Evolutionary conservation across 2,797 vertebrate genomes (phyloP).

Genomic region (Huso huso): DNA sequence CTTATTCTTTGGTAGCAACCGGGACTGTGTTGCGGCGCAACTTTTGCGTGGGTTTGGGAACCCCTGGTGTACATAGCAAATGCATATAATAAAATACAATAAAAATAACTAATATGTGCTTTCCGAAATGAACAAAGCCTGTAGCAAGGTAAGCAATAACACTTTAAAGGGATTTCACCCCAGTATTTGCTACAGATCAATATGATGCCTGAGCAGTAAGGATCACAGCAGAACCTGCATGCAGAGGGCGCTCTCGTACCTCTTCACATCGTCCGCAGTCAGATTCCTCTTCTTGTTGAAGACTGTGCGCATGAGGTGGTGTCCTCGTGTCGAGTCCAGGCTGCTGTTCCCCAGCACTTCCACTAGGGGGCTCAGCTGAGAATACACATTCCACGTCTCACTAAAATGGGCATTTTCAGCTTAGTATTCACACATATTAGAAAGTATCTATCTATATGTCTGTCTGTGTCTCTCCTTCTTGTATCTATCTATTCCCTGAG

Average conservation of each 20-base stretch:
- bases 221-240: neutral
- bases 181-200: neutral
- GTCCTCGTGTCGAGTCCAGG: slow-evolving; percentile 71
- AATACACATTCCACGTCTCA: neutral
- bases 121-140: no score
- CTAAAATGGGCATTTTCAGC: neutral
- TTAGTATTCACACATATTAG: neutral
- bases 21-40: no score
- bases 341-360: slow-evolving; percentile 68
- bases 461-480: no score
- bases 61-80: no score
- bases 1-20: no score
- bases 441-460: no score
- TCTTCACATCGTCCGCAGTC: slow-evolving; percentile 56
- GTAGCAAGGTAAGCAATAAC: no score
- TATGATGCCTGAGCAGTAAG: neutral
- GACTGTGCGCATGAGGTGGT: slow-evolving; percentile 69
- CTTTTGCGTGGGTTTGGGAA: no score
- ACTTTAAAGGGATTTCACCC: no score
- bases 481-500: neutral
- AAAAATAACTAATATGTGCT: no score
- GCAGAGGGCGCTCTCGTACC: slow-evolving; percentile 39
- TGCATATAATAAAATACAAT: no score
- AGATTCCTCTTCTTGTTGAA: slow-evolving; percentile 59
- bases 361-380: slow-evolving; percentile 69